Percentiles rank a stretch among this genome's conserved stretches.
Conservation (phyloP, 2,888 invertebrate genomes). For the Xestia xanthographa region DNA sequence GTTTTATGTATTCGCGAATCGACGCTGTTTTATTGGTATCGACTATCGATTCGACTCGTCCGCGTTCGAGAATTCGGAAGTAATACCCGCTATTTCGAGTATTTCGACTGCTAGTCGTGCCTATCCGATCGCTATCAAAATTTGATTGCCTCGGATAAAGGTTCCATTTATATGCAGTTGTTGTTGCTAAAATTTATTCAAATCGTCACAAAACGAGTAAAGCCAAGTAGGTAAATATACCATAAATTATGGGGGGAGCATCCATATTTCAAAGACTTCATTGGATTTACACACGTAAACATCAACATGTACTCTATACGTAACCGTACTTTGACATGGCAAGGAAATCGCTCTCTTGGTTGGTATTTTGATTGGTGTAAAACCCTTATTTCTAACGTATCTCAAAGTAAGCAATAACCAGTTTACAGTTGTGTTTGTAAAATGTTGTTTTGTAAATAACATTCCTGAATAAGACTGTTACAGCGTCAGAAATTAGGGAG, state of each 20-base stretch:
- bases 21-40: conserved; percentile 89
- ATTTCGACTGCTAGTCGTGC: conserved; percentile 83
- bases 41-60: conserved; percentile 86
- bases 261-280: conserved; percentile 68
- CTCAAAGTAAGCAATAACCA: neutral
- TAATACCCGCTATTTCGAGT: conserved; percentile 84
- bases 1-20: conserved; percentile 90
- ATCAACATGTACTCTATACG: conserved; percentile 51
- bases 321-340: conserved; percentile 54
- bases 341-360: conserved; percentile 33
- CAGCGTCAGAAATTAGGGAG: neutral
- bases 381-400: neutral
- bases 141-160: conserved; percentile 83
- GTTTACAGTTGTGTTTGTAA: neutral
- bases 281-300: conserved; percentile 67
- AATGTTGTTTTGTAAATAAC: neutral
- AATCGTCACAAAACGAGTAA: conserved; percentile 66
- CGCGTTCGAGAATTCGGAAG: conserved; percentile 86
- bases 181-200: conserved; percentile 71
- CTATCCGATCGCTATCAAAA: conserved; percentile 86
- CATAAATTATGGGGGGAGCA: conserved; percentile 62
- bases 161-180: conserved; percentile 80
- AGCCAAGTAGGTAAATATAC: conserved; percentile 62
- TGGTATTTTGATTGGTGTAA: conserved; percentile 11
- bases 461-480: neutral